Evolutionary conservation across 1,140 invertebrate species (phyloP), one percentile per base, ranked within the genome.

Genomic region (Apocrypta bakeri): DNA sequence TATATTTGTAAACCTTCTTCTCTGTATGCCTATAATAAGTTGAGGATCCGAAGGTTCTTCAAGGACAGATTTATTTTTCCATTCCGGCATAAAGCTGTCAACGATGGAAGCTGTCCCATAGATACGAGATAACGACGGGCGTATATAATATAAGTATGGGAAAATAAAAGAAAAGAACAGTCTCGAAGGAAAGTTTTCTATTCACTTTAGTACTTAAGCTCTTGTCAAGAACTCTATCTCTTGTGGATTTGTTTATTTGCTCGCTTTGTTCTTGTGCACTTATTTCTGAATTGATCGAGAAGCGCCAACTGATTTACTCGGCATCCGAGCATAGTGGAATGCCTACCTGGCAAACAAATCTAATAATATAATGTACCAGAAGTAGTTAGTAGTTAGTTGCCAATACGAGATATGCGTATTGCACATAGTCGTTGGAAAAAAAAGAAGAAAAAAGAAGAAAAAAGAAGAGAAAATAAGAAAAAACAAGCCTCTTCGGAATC

Each of bases 161-260:
- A 78, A 78, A 78, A 78, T 66, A 66, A 78, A 64, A 68, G 75
- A 66, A 78, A 66, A 78, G 63, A n/a, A n/a, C n/a, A n/a, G n/a
- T 68, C 64, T 40, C 12, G 2, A 21, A 63, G 63, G 42, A 42
- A 78, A 78, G 29, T 78, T 78, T 78, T 64, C 75, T 78, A 78
- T 78, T 33, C 75, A 68, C 75, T 78, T 78, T 78, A 78, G 75
- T 68, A 78, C 75, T 78, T 78, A 78, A 63, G 68, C 75, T 78
- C n/a, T 78, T 40, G 33, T 24, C 31, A n/a, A 78, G 75, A 78
- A 78, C 68, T 75, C 56, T 27, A 66, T 12, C 56, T 63, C 27
- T 37, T 21, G 42, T 17, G 33, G n/a, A 63, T 68, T 78, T 78
- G 75, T 78, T 78, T 63, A 78, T 78, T 78, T 42, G 63, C 68